Conservation (phyloP, 2,888 invertebrate species). For the Drosophila melanosoma region DNA sequence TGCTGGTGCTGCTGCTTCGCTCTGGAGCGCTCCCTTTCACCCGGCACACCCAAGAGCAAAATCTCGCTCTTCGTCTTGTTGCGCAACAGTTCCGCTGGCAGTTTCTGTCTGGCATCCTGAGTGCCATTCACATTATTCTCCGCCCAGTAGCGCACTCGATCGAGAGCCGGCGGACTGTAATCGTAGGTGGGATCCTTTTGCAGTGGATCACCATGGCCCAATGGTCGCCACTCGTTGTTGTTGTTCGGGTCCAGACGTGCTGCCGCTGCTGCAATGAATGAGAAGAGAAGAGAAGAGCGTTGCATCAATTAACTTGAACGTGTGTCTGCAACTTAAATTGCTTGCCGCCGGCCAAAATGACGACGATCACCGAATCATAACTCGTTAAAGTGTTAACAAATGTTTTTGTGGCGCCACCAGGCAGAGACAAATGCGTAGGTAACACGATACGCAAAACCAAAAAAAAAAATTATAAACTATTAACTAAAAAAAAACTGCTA, state of each 20-base stretch:
- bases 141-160: constrained; percentile 92
- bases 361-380: constrained; percentile 59
- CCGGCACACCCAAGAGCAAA: constrained; percentile 85
- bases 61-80: constrained; percentile 86
- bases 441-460: not conserved
- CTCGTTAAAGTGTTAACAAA: constrained; percentile 83
- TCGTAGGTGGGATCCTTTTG: constrained; percentile 94
- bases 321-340: constrained; percentile 63
- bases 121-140: constrained; percentile 82
- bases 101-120: constrained; percentile 55
- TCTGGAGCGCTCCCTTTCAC: constrained; percentile 46
- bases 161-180: constrained; percentile 92
- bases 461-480: not conserved
- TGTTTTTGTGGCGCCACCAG: constrained; percentile 70
- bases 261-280: constrained; percentile 85
- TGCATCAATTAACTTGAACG: constrained; percentile 45
- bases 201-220: constrained; percentile 92
- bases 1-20: constrained; percentile 8
- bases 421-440: constrained; percentile 9
- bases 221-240: constrained; percentile 92
- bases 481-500: not conserved
- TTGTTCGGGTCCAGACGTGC: constrained; percentile 90
- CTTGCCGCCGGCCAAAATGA: constrained; percentile 18
- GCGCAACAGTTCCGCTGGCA: constrained; percentile 76
- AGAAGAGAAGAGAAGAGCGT: constrained; percentile 19